Evolutionary conservation across 2,888 invertebrate genomes (phyloP), one percentile per base, ranked within the genome.

Genomic region (Netelia inedita): DNA sequence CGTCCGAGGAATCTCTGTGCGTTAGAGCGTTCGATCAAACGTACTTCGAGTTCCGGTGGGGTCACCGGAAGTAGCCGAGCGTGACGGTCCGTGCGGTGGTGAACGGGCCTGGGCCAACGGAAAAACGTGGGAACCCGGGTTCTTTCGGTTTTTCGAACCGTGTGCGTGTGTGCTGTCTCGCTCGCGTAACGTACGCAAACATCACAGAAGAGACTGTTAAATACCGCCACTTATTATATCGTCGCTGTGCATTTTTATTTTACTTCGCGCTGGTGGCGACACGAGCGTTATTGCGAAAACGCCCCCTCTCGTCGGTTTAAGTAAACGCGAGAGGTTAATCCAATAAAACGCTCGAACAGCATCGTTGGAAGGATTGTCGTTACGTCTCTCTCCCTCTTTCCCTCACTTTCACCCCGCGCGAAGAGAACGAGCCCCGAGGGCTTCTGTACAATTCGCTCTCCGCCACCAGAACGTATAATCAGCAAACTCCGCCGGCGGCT

Each of bases 101-200:
- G 81, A 65, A 66, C 82, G 76, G 55, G 43, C 59, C 53, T 6
- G 68, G 71, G 74, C 90, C 91, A 93, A 93, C 93, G 93, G 93
- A 93, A 93, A 93, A 93, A 92, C 93, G 93, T 93, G 93, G 93
- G 93, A 93, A 93, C 92, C 85, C 82, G 82, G 68, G 73, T 71
- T 59, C 14, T 55, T 55, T 57, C 19, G 65, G 41, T 76, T 79
- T 53, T 69, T 69, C n/a, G 61, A 19, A 41, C 28, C 21, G 72
- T 72, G 46, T 46, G 46, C 46, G 46, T 46, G 46, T 11, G 46
- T 14, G 46, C 14, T 46, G n/a, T 46, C 14, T 2, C 9, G 57
- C 9, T n/a, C 55, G 19, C 9, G 6, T 23, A 23, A 16, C 61
- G 8, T 61, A 16, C 61, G 1, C 61, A 11, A 9, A 61, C 23